Percentiles rank a stretch among this genome's conserved stretches.
Evolutionary conservation across 2,113 vertebrate species (phyloP).

Genomic region (Thomomys bottae): DNA sequence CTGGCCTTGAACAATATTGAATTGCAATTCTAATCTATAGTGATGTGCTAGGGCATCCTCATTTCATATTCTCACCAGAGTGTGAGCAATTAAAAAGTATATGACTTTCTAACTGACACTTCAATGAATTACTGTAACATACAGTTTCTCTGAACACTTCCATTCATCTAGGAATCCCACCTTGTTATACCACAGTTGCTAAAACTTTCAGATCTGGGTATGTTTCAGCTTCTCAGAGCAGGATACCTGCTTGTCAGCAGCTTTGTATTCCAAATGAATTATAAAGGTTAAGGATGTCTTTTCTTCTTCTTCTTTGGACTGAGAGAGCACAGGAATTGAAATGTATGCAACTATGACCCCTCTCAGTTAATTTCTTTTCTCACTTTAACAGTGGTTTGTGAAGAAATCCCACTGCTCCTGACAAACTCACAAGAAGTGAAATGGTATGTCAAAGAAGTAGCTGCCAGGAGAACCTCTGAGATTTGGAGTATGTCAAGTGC

Average conservation of each 20-base stretch:
- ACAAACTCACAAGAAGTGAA: conserved; percentile 27
- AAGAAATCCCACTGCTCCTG: conserved; percentile 16
- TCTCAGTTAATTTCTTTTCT: conserved; percentile 51
- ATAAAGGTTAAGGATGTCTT: conserved; percentile 67
- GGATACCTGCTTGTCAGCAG: conserved; percentile 27
- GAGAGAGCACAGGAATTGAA: conserved; percentile 39
- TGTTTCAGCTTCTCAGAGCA: conserved; percentile 31
- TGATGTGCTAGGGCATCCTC: conserved; percentile 5
- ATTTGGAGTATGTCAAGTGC: not conserved
- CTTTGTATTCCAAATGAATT: conserved; percentile 52
- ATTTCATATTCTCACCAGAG: conserved; percentile 44
- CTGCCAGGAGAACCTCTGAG: not conserved
- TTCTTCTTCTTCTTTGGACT: conserved; percentile 21
- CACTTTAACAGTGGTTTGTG: not conserved
- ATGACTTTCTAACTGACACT: conserved; percentile 31
- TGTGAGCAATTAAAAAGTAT: conserved; percentile 52
- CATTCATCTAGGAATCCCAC: not conserved
- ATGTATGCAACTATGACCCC: conserved; percentile 30
- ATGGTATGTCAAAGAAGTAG: not conserved
- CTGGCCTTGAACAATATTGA: conserved; percentile 43
- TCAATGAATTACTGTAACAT: conserved; percentile 49
- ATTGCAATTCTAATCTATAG: conserved; percentile 40
- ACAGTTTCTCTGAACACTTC: not conserved
- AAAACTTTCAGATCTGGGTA: conserved; percentile 35
- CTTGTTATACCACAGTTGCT: not conserved